Conservation (phyloP, 2,113 vertebrate species). For the Eudyptes chrysolophus region DNA sequence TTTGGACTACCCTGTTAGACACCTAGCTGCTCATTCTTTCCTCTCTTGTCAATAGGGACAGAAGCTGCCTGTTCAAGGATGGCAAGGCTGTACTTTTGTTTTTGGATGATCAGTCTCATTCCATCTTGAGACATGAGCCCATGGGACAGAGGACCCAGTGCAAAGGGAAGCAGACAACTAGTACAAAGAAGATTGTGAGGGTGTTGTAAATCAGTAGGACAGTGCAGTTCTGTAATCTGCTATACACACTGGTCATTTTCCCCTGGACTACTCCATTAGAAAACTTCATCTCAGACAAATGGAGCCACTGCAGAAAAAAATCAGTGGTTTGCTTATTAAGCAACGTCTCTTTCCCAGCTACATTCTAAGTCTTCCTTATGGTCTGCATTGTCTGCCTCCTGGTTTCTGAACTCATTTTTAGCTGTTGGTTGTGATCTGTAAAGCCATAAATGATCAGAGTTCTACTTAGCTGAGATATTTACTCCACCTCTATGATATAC, state of each 20-base stretch:
- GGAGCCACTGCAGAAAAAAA: background rate
- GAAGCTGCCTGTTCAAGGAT: background rate
- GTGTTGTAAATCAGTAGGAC: background rate
- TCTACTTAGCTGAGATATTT: background rate
- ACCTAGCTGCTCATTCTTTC: background rate
- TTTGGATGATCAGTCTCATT: background rate
- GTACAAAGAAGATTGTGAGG: background rate
- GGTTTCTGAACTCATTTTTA: background rate
- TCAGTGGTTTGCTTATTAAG: background rate
- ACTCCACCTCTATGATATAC: background rate
- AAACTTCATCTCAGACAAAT: background rate
- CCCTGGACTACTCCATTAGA: background rate
- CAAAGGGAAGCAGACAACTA: background rate
- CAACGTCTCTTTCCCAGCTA: background rate
- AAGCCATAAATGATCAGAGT: background rate
- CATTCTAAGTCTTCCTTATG: background rate
- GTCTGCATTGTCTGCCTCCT: background rate
- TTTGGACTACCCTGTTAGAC: background rate
- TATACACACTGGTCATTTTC: background rate
- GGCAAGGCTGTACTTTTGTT: background rate
- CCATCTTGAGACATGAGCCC: background rate
- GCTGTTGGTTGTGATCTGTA: background rate
- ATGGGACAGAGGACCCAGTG: background rate
- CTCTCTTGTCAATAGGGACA: background rate
- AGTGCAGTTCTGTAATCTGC: background rate